Conservation (phyloP, 2,797 vertebrate genomes). For the Diplodus puntazzo region DNA sequence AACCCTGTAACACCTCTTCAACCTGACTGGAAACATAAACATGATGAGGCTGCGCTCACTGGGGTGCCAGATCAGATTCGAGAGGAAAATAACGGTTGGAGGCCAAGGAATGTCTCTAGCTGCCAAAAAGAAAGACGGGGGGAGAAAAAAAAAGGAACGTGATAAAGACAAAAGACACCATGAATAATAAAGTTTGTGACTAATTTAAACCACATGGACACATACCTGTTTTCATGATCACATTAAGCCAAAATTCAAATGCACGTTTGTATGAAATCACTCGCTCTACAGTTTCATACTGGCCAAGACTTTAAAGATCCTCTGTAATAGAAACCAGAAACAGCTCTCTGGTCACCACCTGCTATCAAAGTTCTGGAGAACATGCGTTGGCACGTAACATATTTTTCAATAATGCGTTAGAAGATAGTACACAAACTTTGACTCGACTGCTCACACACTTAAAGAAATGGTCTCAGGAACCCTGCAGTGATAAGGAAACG, state of each 20-base stretch:
- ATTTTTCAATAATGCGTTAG: neutral
- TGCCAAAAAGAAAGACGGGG: neutral
- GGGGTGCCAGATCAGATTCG: constrained; percentile 69
- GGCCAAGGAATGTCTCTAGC: constrained; percentile 29
- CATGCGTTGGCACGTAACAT: neutral
- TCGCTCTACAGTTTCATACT: neutral
- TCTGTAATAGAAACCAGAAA: constrained; percentile 12
- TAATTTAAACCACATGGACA: constrained; percentile 33
- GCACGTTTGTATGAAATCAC: neutral
- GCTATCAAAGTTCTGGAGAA: neutral
- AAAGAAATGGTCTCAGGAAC: constrained; percentile 7
- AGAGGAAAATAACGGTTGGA: constrained; percentile 47
- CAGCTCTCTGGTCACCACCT: neutral
- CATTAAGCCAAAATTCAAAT: neutral
- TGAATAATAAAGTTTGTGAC: constrained; percentile 7
- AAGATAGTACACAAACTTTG: neutral
- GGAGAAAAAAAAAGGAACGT: neutral
- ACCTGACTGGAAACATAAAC: constrained; percentile 64
- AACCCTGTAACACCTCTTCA: constrained; percentile 42
- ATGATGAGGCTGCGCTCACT: constrained; percentile 34
- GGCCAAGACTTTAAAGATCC: neutral
- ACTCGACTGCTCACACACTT: neutral
- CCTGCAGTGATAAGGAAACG: constrained; percentile 32
- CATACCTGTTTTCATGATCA: neutral
- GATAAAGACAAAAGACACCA: constrained; percentile 8